A percentile compares a stretch with the other conserved stretches of the same genome.
Conservation (phyloP, 2,888 invertebrate species). For the Hemithea aestivaria region DNA sequence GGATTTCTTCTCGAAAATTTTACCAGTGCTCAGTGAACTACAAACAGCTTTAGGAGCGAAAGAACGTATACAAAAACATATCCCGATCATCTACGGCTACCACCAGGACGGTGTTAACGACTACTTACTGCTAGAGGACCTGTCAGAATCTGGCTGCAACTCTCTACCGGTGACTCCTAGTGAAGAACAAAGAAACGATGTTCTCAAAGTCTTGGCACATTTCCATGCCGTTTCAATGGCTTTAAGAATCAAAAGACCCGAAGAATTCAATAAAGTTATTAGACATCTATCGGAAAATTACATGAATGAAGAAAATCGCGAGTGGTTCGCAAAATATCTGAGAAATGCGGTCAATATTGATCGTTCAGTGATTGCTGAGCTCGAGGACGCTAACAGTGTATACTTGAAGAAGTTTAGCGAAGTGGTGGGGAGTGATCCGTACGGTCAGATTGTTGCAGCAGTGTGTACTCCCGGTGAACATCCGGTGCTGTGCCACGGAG, state of each 20-base stretch:
- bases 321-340: conserved; percentile 43
- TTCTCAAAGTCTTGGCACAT: conserved; percentile 45
- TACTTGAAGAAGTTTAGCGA: conserved; percentile 45
- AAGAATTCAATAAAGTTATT: conserved; percentile 30
- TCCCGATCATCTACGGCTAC: conserved; percentile 42
- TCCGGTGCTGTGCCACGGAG: conserved; percentile 48
- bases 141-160: conserved; percentile 34
- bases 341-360: conserved; percentile 40
- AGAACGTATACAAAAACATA: conserved; percentile 37
- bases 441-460: conserved; percentile 36
- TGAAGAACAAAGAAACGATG: conserved; percentile 33
- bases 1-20: conserved; percentile 39
- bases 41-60: conserved; percentile 41
- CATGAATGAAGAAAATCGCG: conserved; percentile 37
- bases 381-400: conserved; percentile 36
- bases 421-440: conserved; percentile 35
- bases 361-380: conserved; percentile 35
- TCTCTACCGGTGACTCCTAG: conserved; percentile 34
- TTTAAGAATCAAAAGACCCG: conserved; percentile 37
- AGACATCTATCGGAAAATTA: too few relatives aligned
- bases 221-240: conserved; percentile 50
- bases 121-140: conserved; percentile 49
- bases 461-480: conserved; percentile 29
- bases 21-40: conserved; percentile 37
- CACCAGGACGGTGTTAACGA: conserved; percentile 43